phyloP scores from a whole-genome alignment of 2,113 vertebrate genomes.

The Anser cygnoides region DNA sequence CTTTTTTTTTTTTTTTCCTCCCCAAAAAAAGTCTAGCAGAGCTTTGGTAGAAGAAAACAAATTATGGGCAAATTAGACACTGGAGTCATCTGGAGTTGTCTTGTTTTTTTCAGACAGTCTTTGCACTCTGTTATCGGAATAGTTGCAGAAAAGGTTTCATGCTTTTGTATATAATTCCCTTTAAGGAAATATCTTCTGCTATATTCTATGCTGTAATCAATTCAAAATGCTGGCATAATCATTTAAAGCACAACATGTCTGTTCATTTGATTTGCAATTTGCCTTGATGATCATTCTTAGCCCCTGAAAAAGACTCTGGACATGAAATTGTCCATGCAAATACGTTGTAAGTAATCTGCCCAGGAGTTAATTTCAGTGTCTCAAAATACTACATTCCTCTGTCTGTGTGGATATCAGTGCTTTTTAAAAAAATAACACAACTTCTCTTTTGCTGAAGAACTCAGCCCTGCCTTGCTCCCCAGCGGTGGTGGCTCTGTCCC shows the following conservation, averaged over 20 bases:
- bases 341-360: neutral
- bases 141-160: neutral
- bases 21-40: neutral
- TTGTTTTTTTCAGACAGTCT: neutral
- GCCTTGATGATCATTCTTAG: neutral
- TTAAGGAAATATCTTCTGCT: neutral
- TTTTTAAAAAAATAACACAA: neutral
- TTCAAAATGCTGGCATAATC: neutral
- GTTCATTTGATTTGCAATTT: neutral
- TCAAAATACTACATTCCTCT: constrained; percentile 38
- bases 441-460: constrained; percentile 23
- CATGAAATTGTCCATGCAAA: neutral
- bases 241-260: neutral
- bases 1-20: neutral
- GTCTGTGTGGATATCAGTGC: neutral
- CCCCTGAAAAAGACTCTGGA: constrained; percentile 49
- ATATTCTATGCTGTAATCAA: neutral
- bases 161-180: neutral
- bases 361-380: constrained; percentile 22
- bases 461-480: neutral
- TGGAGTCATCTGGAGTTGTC: neutral
- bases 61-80: neutral
- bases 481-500: neutral
- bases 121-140: neutral
- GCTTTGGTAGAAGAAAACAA: neutral